phyloP scores from a whole-genome alignment of 2,888 invertebrate species.

The Plagiodera versicolora region DNA sequence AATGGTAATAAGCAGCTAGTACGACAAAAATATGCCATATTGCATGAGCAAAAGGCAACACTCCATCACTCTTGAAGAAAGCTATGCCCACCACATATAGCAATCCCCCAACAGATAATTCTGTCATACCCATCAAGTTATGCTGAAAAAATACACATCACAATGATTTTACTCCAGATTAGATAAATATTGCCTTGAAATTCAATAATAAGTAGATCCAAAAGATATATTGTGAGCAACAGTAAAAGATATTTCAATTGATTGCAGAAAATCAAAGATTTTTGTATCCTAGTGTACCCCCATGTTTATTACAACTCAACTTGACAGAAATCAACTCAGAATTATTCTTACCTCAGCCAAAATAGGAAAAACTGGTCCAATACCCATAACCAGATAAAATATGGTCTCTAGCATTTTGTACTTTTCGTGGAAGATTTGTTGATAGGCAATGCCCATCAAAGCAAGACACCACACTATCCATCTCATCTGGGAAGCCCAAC shows the following conservation, averaged over 20 bases:
- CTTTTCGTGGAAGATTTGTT: conserved; percentile 93
- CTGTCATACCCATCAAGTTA: conserved; percentile 79
- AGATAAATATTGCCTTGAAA: too few species aligned
- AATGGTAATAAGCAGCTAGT: conserved; percentile 84
- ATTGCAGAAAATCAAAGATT: too few species aligned
- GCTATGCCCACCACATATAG: conserved; percentile 86
- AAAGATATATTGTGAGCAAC: too few species aligned
- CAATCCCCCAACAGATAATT: conserved; percentile 84
- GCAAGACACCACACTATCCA: conserved; percentile 92
- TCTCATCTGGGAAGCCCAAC: conserved; percentile 71
- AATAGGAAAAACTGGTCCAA: conserved; percentile 81
- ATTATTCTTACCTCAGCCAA: conserved; percentile 73
- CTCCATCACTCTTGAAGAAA: conserved; percentile 95
- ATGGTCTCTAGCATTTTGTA: conserved; percentile 90
- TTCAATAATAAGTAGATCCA: too few species aligned
- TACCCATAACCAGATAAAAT: conserved; percentile 87
- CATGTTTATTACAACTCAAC: too few species aligned
- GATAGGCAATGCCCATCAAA: conserved; percentile 88
- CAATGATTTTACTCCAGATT: too few species aligned
- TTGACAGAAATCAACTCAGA: too few species aligned
- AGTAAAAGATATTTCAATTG: too few species aligned
- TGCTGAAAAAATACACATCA: conserved; percentile 63
- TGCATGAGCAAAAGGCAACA: conserved; percentile 94
- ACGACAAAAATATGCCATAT: conserved; percentile 97
- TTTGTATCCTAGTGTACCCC: too few species aligned